Evolutionary conservation across 2,113 vertebrate genomes (phyloP).

Genomic region (Balaenoptera acutorostrata): DNA sequence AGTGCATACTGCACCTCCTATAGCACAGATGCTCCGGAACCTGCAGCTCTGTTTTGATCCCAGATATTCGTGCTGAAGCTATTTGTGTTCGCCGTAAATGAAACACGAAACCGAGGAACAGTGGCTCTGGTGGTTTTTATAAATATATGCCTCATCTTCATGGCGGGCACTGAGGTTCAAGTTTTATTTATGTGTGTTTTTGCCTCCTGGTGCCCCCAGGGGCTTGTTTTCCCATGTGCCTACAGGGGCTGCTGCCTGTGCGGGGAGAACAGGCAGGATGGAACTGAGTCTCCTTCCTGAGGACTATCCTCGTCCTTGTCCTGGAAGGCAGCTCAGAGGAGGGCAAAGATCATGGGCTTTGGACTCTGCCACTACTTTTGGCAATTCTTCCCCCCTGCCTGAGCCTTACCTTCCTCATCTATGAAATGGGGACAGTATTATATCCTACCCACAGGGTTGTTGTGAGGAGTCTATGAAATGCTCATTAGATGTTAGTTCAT

Average conservation of each 20-base stretch:
- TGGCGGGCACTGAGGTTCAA: slow-evolving; percentile 53
- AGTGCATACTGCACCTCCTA: slow-evolving; percentile 82
- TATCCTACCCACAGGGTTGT: neutral
- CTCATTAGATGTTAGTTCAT: neutral
- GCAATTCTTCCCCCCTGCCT: accelerated
- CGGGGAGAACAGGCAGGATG: neutral
- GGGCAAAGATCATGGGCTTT: neutral
- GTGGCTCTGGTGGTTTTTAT: slow-evolving; percentile 73
- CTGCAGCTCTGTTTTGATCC: slow-evolving; percentile 85
- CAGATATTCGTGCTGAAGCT: slow-evolving; percentile 83
- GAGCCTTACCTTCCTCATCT: neutral
- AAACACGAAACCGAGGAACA: slow-evolving; percentile 78
- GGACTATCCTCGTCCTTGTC: neutral
- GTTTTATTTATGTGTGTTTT: slow-evolving; percentile 67
- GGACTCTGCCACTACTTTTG: neutral
- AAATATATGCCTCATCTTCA: slow-evolving; percentile 64
- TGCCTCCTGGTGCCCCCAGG: slow-evolving; percentile 50
- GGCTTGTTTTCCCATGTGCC: slow-evolving; percentile 56
- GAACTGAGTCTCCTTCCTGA: neutral
- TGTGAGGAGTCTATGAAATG: neutral
- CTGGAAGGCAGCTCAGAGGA: neutral
- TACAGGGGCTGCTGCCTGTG: slow-evolving; percentile 14
- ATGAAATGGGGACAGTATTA: neutral
- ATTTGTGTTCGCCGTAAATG: slow-evolving; percentile 84
- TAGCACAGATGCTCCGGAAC: slow-evolving; percentile 86